Evolutionary conservation across 2,888 invertebrate genomes (phyloP), one percentile per base, ranked within the genome.

Genomic region (Abrostola tripartita): DNA sequence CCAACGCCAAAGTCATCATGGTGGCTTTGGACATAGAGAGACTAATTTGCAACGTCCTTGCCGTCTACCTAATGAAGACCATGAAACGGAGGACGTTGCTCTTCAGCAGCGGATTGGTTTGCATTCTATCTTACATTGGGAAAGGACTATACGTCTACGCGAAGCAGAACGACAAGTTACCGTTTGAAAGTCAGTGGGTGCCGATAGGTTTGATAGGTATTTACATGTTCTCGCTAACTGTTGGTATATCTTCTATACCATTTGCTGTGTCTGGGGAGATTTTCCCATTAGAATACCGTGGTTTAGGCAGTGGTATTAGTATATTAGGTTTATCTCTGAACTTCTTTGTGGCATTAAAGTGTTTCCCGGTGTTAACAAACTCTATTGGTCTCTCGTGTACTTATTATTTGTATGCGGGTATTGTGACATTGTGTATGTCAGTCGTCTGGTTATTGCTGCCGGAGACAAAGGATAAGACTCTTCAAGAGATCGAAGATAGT

Each of bases 231-330:
- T 95, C 95, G 35, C 88, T 96, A 52, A 94, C 95, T 9, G 89
- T 96, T 8, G 96, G 97, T 0, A 91, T 96, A 65, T 93, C 96
- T 5, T 96, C 97, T 0, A 89, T 97, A 69, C 97, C 97, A 0
- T 97, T 97, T 92, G 95, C 96, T 11, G 94, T 97, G 88, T 96
- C 96, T 58, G 97, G 97, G 0, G 97, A 97, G 85, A 93, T 97
- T 36, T 97, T 97, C 83, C 95, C 97, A 0, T 89, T 95, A 51
- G 95, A 95, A 60, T 95, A 95, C 56, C 91, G 96, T 58, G 96
- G 96, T 0, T 86, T 96, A 5, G 97, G 96, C 0, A 95, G 96
- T 10, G 96, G 96, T 0, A 89, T 96, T 9, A 95, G 96, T 50
- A 94, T 96, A 1, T 94, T 96, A 67, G 95, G 95, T 35, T 93